Evolutionary conservation across 2,888 invertebrate genomes (phyloP).

Genomic region (Dimorphilus gyrociliatus): DNA sequence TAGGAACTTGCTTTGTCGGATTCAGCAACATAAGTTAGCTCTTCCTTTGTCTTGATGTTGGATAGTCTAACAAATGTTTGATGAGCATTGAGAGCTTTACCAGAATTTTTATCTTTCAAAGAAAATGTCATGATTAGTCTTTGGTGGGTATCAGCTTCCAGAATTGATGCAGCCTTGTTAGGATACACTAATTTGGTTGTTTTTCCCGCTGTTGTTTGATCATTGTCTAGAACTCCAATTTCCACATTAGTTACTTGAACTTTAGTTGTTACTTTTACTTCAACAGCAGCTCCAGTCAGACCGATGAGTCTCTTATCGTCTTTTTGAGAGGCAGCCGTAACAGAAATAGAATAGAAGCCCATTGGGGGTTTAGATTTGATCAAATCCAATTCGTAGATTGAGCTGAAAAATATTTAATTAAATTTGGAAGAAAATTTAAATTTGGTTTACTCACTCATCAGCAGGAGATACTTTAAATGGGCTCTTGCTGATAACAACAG

Average conservation of each 20-base stretch:
- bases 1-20: slow-evolving; percentile 51
- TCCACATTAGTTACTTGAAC: slow-evolving; percentile 54
- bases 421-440: neutral
- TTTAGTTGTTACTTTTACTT: slow-evolving; percentile 35
- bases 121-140: slow-evolving; percentile 65
- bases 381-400: slow-evolving; percentile 56
- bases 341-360: slow-evolving; percentile 64
- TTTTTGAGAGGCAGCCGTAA: slow-evolving; percentile 52
- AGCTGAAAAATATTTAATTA: slow-evolving; percentile 14
- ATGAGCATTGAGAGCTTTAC: slow-evolving; percentile 50
- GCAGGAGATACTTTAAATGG: slow-evolving; percentile 35
- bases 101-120: slow-evolving; percentile 52
- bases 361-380: slow-evolving; percentile 59
- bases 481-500: slow-evolving; percentile 52
- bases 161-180: slow-evolving; percentile 48
- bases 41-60: slow-evolving; percentile 49
- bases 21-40: slow-evolving; percentile 84
- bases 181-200: slow-evolving; percentile 51
- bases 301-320: slow-evolving; percentile 45
- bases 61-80: slow-evolving; percentile 36
- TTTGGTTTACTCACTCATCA: slow-evolving; percentile 30
- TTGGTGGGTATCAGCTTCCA: slow-evolving; percentile 77
- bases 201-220: slow-evolving; percentile 67
- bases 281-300: slow-evolving; percentile 41
- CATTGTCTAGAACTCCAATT: slow-evolving; percentile 72